These are phyloP conservation scores for Yponomeuta malinellus DNA, from an alignment of 2,888 invertebrate genomes.

Conservation along the genomic window DNA sequence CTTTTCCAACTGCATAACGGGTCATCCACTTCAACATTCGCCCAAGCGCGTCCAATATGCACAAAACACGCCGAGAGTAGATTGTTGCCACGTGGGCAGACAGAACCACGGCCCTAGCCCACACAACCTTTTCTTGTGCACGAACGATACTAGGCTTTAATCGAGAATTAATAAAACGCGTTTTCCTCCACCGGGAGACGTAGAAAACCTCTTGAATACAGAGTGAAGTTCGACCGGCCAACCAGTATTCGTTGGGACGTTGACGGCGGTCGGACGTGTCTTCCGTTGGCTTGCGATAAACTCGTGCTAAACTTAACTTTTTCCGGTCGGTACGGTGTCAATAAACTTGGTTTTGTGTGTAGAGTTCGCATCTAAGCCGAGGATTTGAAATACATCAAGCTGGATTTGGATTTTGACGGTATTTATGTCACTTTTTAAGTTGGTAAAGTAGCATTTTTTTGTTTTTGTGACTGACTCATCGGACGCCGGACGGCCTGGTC, in stretches of 20 bases:
- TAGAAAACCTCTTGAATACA: constrained; percentile 8
- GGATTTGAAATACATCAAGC: constrained; percentile 37
- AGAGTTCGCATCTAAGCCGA: constrained; percentile 21
- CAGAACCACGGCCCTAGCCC: not conserved
- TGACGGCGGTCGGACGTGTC: constrained; percentile 35
- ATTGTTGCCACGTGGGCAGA: not conserved
- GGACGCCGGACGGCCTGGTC: not conserved
- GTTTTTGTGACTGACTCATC: not conserved
- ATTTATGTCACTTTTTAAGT: constrained; percentile 18
- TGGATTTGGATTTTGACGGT: constrained; percentile 62
- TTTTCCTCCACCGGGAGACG: not conserved
- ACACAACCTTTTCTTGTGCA: not conserved
- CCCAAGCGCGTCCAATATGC: not conserved
- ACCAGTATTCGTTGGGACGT: constrained; percentile 45
- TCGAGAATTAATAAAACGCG: not conserved
- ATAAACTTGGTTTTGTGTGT: constrained; percentile 41
- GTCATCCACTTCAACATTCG: not conserved
- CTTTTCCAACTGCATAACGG: no score
- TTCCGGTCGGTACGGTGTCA: constrained; percentile 30
- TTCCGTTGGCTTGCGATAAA: constrained; percentile 11
- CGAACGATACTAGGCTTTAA: not conserved
- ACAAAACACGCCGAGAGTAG: not conserved
- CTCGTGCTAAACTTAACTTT: not conserved
- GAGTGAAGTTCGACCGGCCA: constrained; percentile 21
- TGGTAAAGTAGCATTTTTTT: not conserved